Percentiles rank a stretch among this genome's conserved stretches.
These are phyloP conservation scores for Venturia canescens DNA, from an alignment of 1,140 invertebrate species.

Conservation along the genomic window DNA sequence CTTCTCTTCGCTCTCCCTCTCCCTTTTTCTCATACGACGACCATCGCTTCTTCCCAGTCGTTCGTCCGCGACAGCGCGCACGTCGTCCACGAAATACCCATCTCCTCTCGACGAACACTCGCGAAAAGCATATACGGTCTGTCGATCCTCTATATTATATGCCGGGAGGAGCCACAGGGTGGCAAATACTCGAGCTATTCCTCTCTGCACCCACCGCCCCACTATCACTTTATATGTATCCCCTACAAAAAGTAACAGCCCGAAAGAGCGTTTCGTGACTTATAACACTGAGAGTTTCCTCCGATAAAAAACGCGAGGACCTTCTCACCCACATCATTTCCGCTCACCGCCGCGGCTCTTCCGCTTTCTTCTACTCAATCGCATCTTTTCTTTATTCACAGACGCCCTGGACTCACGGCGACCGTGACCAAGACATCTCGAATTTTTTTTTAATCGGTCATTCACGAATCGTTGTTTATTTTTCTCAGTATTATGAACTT, in stretches of 20 bases:
- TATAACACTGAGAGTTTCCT: conserved; percentile 28
- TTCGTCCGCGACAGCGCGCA: conserved; percentile 53
- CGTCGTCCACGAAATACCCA: conserved; percentile 62
- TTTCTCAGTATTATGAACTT: too few relatives aligned
- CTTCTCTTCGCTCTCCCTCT: conserved; percentile 13
- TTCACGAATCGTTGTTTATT: too few relatives aligned
- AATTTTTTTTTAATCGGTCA: too few relatives aligned
- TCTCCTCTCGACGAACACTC: conserved; percentile 42
- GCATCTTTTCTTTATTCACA: background rate
- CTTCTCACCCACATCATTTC: background rate
- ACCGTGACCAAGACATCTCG: too few relatives aligned
- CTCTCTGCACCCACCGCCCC: background rate
- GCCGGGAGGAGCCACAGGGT: conserved; percentile 57
- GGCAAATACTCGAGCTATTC: background rate
- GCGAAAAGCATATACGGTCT: conserved; percentile 54
- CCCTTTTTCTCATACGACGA: conserved; percentile 57
- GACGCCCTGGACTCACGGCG: too few relatives aligned
- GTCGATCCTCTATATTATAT: conserved; percentile 70
- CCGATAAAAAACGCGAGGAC: background rate
- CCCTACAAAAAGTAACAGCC: background rate
- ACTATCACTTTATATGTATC: background rate
- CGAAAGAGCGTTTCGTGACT: conserved; percentile 17
- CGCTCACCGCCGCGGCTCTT: background rate
- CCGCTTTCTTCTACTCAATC: background rate
- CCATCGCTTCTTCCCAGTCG: conserved; percentile 53